A percentile compares a stretch with the other conserved stretches of the same genome.
Conservation (phyloP, 23 tunicate species). For the Halocynthia aurantium region DNA sequence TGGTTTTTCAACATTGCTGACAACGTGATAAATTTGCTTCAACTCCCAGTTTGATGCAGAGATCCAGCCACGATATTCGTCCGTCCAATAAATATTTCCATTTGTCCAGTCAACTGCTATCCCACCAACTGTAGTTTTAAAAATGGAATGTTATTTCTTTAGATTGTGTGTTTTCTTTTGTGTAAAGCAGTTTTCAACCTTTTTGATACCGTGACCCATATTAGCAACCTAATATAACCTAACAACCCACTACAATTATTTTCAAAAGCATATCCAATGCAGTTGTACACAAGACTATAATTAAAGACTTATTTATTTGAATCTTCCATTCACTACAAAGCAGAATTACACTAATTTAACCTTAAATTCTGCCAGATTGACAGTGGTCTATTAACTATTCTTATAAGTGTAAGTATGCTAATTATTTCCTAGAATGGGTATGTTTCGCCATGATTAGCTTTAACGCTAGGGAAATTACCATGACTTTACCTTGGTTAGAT, state of each 20-base stretch:
- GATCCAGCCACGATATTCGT: slow-evolving; percentile 37
- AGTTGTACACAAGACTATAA: no score
- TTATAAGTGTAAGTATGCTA: background rate
- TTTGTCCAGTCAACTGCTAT: slow-evolving; percentile 62
- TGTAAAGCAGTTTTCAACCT: no score
- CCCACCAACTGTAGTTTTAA: slow-evolving; percentile 24
- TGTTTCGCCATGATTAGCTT: background rate
- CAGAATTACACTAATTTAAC: no score
- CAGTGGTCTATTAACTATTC: no score
- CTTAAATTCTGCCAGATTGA: no score
- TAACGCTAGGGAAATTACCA: background rate
- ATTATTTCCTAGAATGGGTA: background rate
- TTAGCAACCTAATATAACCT: no score
- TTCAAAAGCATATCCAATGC: no score
- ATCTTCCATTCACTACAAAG: no score
- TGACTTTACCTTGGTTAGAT: slow-evolving; percentile 35
- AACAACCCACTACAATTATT: background rate
- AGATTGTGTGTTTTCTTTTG: background rate
- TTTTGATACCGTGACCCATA: no score
- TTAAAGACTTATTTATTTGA: no score
- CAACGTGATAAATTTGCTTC: slow-evolving; percentile 13
- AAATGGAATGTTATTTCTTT: background rate
- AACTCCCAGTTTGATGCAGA: slow-evolving; percentile 33
- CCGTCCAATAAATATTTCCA: slow-evolving; percentile 76
- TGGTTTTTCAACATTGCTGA: slow-evolving; percentile 25